phyloP scores from a whole-genome alignment of 2,888 invertebrate genomes.

The Lycocerus yunnanus region DNA sequence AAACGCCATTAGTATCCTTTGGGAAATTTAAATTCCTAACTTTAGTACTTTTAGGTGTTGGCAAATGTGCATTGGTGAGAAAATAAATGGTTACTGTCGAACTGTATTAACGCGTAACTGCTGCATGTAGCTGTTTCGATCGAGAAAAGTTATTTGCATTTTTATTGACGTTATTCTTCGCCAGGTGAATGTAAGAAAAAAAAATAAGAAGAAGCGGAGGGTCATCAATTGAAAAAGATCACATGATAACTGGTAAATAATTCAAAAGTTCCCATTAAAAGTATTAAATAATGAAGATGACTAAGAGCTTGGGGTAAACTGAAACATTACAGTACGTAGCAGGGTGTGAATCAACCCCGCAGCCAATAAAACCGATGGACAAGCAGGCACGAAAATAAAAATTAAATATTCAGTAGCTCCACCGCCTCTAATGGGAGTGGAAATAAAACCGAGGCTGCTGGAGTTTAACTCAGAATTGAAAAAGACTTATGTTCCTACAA shows the following conservation, averaged over 20 bases:
- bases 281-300: slow-evolving; percentile 30
- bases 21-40: slow-evolving; percentile 46
- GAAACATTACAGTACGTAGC: slow-evolving; percentile 32
- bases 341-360: slow-evolving; percentile 41
- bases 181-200: slow-evolving; percentile 1
- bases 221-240: slow-evolving; percentile 5
- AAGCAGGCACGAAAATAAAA: slow-evolving; percentile 40
- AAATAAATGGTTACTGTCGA: slow-evolving; percentile 44
- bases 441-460: slow-evolving; percentile 31
- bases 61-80: slow-evolving; percentile 40
- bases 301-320: slow-evolving; percentile 21
- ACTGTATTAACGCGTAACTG: slow-evolving; percentile 34
- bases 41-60: slow-evolving; percentile 44
- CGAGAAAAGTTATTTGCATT: slow-evolving; percentile 8
- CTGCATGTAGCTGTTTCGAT: slow-evolving; percentile 5
- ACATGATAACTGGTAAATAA: slow-evolving; percentile 16
- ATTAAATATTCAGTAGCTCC: slow-evolving; percentile 43
- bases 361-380: slow-evolving; percentile 44
- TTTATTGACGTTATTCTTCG: not conserved
- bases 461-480: slow-evolving; percentile 32
- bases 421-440: slow-evolving; percentile 34
- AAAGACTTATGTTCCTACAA: slow-evolving; percentile 28
- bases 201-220: slow-evolving; percentile 10
- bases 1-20: slow-evolving; percentile 39
- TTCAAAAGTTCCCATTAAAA: slow-evolving; percentile 26